A percentile compares a stretch with the other conserved stretches of the same genome.
phyloP scores from a whole-genome alignment of 2,888 invertebrate genomes.

The Amblyjoppa proteus region DNA sequence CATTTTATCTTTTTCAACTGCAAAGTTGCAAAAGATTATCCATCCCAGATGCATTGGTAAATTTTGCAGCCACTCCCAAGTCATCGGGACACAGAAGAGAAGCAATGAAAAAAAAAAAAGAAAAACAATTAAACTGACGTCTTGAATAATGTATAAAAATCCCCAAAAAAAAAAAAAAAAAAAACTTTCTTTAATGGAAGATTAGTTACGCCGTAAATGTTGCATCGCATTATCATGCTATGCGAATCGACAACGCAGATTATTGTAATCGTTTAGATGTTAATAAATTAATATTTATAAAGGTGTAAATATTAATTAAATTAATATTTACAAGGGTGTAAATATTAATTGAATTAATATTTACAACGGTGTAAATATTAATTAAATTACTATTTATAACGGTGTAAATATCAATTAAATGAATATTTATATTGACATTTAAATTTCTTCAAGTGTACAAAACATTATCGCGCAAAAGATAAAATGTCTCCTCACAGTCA shows the following conservation, averaged over 20 bases:
- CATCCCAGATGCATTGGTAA: slow-evolving; percentile 56
- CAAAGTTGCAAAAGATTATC: slow-evolving; percentile 10
- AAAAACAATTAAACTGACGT: background rate
- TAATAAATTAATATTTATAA: background rate
- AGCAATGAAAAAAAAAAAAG: background rate
- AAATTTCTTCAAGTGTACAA: background rate
- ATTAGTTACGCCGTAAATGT: background rate
- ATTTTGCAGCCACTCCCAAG: slow-evolving; percentile 51
- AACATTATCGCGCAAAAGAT: slow-evolving; percentile 43
- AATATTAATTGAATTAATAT: no score
- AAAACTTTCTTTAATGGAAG: background rate
- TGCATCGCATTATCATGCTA: background rate
- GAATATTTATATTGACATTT: no score
- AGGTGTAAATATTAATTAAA: no score
- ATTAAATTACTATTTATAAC: no score
- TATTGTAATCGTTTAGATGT: background rate
- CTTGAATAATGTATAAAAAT: slow-evolving; percentile 1
- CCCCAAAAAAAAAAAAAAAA: no score
- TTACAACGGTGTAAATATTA: no score
- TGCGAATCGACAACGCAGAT: background rate
- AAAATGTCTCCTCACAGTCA: background rate
- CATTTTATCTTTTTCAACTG: no score
- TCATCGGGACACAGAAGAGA: background rate
- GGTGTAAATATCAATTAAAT: no score
- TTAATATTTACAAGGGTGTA: no score